phyloP scores from a whole-genome alignment of 1,140 invertebrate genomes.

The Drosophila guanche region DNA sequence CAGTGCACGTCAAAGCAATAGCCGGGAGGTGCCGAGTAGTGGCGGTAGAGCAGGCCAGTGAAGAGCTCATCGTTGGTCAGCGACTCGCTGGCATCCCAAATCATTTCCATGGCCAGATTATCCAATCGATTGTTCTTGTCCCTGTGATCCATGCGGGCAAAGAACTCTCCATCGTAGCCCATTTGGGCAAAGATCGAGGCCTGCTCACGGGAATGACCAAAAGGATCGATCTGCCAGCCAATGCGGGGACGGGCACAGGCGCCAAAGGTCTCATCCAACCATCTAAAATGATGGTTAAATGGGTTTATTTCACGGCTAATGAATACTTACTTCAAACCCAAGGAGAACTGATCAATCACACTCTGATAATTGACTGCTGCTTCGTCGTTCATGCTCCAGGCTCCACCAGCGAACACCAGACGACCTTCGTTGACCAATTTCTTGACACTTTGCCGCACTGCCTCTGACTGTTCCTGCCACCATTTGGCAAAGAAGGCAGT shows the following conservation, averaged over 20 bases:
- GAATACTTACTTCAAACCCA: constrained; percentile 87
- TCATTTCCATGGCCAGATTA: constrained; percentile 84
- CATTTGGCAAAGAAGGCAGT: constrained; percentile 96
- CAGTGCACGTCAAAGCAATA: constrained; percentile 96
- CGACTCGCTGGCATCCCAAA: constrained; percentile 86
- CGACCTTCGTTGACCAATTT: constrained; percentile 89
- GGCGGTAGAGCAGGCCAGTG: constrained; percentile 90
- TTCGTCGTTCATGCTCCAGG: constrained; percentile 98
- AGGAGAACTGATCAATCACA: constrained; percentile 96
- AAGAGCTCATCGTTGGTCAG: constrained; percentile 88
- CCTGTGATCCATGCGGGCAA: constrained; percentile 94
- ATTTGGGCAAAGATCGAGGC: constrained; percentile 93
- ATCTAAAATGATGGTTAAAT: constrained; percentile 1
- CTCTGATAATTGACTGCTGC: constrained; percentile 96
- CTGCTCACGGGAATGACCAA: constrained; percentile 94
- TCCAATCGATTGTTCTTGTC: constrained; percentile 89
- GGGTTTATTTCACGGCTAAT: fast-evolving
- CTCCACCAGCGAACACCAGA: constrained; percentile 94
- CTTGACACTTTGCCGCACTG: constrained; percentile 85
- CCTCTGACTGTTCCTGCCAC: constrained; percentile 91
- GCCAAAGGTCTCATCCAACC: constrained; percentile 93
- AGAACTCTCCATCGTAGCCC: constrained; percentile 94
- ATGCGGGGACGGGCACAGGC: constrained; percentile 92
- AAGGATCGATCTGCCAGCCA: constrained; percentile 97
- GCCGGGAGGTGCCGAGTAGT: constrained; percentile 92